Base-by-base conservation (phyloP, 2,113 vertebrate genomes). In the Bubo bubo region DNA sequence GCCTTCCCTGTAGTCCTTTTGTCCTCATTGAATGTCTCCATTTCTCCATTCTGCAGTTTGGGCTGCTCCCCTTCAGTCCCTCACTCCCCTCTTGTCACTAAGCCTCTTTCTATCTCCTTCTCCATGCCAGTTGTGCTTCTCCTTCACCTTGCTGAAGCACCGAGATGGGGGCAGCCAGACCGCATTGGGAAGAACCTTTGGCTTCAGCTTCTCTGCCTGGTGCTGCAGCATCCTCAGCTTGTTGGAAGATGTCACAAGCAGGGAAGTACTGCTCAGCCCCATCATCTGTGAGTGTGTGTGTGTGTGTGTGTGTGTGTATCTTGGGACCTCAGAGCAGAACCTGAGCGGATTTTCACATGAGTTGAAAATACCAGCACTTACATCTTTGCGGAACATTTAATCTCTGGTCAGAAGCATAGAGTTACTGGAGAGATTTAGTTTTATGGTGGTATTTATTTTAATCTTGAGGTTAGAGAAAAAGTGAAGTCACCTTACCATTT, bases 401-500 rank as follows among this genome's bases (percentile, higher is more conserved):
- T 86, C 47, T 90, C 81, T 90, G 49, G 12, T 79, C 22, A 41
- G 66, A 93, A 95, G 66, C 45, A 56, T 0, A 0, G 58, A n/a
- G 14, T 35, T 91, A 85, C 56, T 75, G 56, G 1, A 75, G 55
- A 56, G 56, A 37, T 85, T 77, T 79, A 41, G 22, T 86, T 90
- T 76, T 47, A 50, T 66, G 74, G 45, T 56, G 50, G 30, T 17
- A 63, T 92, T 96, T 93, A 49, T 91, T 94, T 94, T 67, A 74
- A 71, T 24, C n/a, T 32, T 75, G 45, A 84, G 23, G 80, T 70
- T 92, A 64, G 81, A 66, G 84, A 71, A 62, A 68, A 90, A 81
- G 49, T 79, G 53, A 94, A 92, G 85, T 56, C 2, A 2, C 73
- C 75, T 91, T 95, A 16, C 70, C 74, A n/a, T 89, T 94, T 93